phyloP scores from a whole-genome alignment of 1,140 invertebrate species.

The Lasioglossum baleicum region DNA sequence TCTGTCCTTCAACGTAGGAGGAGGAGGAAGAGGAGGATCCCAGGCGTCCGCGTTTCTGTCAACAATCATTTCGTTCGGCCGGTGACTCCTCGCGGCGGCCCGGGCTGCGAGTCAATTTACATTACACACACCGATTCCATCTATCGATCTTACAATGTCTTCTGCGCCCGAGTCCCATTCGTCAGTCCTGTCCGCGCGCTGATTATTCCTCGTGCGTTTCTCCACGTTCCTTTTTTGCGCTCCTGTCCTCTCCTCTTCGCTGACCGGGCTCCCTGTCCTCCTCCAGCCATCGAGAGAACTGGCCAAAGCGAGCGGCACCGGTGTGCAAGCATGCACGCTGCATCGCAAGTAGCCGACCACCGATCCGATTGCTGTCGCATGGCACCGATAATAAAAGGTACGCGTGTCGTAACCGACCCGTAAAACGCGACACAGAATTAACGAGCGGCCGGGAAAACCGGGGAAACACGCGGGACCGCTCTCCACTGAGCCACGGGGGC shows the following conservation, averaged over 20 bases:
- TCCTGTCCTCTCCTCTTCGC: constrained; percentile 6
- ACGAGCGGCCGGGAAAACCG: neutral
- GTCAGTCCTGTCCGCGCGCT: constrained; percentile 62
- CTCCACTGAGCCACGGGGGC: no score
- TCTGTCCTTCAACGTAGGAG: no score
- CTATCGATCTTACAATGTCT: constrained; percentile 66
- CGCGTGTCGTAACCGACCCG: constrained; percentile 42
- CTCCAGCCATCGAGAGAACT: neutral
- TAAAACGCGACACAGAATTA: constrained; percentile 4
- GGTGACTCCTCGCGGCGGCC: constrained; percentile 25
- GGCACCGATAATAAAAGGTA: constrained; percentile 50
- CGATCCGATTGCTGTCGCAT: constrained; percentile 60
- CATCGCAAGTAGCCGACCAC: constrained; percentile 44
- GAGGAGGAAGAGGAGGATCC: neutral
- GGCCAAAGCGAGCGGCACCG: constrained; percentile 36
- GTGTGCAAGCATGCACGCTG: constrained; percentile 35
- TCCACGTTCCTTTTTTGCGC: constrained; percentile 7
- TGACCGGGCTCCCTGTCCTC: neutral
- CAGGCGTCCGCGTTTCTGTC: constrained; percentile 37
- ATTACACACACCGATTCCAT: constrained; percentile 65
- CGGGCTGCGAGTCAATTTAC: constrained; percentile 59
- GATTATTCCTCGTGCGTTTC: constrained; percentile 59
- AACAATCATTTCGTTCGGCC: constrained; percentile 35
- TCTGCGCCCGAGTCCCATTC: constrained; percentile 55
- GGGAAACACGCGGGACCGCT: neutral